Percentiles rank a stretch among this genome's conserved stretches.
phyloP scores from a whole-genome alignment of 1,140 invertebrate species.

The Coptotermes formosanus region DNA sequence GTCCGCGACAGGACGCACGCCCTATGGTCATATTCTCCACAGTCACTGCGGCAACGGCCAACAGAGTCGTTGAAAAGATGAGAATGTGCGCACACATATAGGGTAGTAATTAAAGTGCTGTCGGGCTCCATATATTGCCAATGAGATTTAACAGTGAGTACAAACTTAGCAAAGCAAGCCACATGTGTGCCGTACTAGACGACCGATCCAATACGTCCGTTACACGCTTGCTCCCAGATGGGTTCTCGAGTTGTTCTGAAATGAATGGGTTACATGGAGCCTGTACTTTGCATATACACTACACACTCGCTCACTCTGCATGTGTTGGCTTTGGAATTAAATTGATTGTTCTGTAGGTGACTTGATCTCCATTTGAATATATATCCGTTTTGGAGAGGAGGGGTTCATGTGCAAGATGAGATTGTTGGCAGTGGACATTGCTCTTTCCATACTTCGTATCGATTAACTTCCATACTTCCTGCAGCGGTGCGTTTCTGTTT shows the following conservation, averaged over 20 bases:
- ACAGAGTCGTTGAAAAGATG: neutral
- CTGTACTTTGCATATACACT: neutral
- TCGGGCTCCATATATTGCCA: neutral
- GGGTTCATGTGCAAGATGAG: neutral
- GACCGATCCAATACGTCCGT: constrained; percentile 8
- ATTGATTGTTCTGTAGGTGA: neutral
- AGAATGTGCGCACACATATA: neutral
- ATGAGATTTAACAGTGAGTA: neutral
- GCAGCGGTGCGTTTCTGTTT: neutral
- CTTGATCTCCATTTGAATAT: constrained; percentile 3
- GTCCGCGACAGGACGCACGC: neutral
- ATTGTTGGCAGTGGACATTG: neutral
- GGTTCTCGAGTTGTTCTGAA: neutral
- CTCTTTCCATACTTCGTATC: neutral
- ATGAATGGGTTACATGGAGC: constrained; percentile 11
- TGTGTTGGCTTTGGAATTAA: neutral
- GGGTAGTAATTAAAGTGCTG: neutral
- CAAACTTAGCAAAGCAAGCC: neutral
- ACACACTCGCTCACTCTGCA: no score
- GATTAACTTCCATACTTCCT: neutral
- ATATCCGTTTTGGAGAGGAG: neutral
- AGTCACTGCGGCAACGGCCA: neutral
- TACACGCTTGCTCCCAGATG: neutral
- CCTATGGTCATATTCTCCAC: neutral
- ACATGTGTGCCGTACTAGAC: neutral